These are phyloP conservation scores for Lathronympha strigana DNA, from an alignment of 2,888 invertebrate species.

Conservation along the genomic window DNA sequence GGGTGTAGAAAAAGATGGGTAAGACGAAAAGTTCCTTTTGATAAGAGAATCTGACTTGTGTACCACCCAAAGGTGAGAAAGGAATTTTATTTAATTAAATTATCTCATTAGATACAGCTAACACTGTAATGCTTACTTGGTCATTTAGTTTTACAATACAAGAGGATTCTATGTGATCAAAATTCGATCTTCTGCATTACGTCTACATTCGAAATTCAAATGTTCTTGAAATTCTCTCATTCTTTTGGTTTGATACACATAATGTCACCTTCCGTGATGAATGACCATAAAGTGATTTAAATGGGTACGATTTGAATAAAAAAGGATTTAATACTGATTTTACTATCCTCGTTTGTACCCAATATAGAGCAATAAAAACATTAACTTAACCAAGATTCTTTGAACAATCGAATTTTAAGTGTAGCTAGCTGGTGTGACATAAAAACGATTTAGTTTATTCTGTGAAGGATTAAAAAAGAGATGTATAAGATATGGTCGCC, in stretches of 20 bases:
- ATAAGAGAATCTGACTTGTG: conserved; percentile 62
- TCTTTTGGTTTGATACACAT: conserved; percentile 59
- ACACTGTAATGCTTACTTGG: conserved; percentile 73
- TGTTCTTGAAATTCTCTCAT: conserved; percentile 50
- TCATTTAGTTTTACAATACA: conserved; percentile 64
- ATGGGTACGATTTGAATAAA: conserved; percentile 69
- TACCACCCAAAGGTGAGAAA: conserved; percentile 77
- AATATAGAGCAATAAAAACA: conserved; percentile 70
- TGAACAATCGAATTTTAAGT: conserved; percentile 45
- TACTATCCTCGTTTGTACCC: conserved; percentile 57
- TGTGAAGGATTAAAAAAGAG: conserved; percentile 46
- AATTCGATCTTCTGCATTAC: conserved; percentile 43
- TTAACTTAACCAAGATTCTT: conserved; percentile 55
- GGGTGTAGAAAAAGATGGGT: conserved; percentile 46
- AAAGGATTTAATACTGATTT: conserved; percentile 59
- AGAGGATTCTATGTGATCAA: conserved; percentile 43
- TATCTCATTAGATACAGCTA: conserved; percentile 78
- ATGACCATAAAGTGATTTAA: conserved; percentile 74
- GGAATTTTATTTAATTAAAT: conserved; percentile 69
- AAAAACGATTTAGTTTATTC: conserved; percentile 44
- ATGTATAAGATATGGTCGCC: conserved; percentile 50
- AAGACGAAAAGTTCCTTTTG: conserved; percentile 53
- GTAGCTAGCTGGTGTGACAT: conserved; percentile 43
- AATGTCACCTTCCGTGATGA: conserved; percentile 72
- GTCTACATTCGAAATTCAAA: conserved; percentile 54